A percentile compares a stretch with the other conserved stretches of the same genome.
These are phyloP conservation scores for Mus minutoides DNA, from an alignment of 2,797 vertebrate genomes.

Conservation along the genomic window DNA sequence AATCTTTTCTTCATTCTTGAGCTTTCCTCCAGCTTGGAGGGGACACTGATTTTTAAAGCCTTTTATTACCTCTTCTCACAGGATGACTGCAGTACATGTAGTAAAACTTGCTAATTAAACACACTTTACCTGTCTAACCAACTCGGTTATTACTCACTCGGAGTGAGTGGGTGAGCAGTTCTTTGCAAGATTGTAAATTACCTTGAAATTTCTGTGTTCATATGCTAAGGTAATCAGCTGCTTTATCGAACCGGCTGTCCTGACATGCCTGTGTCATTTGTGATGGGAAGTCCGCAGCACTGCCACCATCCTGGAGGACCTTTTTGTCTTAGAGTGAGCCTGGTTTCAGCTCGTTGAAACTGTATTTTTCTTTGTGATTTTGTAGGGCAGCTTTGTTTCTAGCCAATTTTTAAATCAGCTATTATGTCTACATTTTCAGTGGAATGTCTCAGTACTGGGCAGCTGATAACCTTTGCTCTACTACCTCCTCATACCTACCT, in stretches of 20 bases:
- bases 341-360: background rate
- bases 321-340: background rate
- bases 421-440: background rate
- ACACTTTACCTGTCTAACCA: conserved; percentile 54
- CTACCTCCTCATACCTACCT: conserved; percentile 51
- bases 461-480: conserved; percentile 71
- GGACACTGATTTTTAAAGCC: background rate
- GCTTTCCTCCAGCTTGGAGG: background rate
- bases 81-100: background rate
- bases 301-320: background rate
- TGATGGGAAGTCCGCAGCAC: background rate
- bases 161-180: conserved; percentile 55
- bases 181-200: conserved; percentile 62
- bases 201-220: conserved; percentile 52
- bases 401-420: conserved; percentile 33
- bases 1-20: conserved; percentile 41
- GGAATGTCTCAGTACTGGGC: conserved; percentile 50
- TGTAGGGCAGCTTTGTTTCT: conserved; percentile 20
- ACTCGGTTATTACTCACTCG: conserved; percentile 64
- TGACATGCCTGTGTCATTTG: conserved; percentile 1
- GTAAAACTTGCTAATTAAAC: conserved; percentile 63
- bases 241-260: background rate
- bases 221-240: conserved; percentile 24
- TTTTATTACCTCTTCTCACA: conserved; percentile 50
- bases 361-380: conserved; percentile 33